phyloP scores from a whole-genome alignment of 2,113 vertebrate species.

The Cricetomys ansorgei region DNA sequence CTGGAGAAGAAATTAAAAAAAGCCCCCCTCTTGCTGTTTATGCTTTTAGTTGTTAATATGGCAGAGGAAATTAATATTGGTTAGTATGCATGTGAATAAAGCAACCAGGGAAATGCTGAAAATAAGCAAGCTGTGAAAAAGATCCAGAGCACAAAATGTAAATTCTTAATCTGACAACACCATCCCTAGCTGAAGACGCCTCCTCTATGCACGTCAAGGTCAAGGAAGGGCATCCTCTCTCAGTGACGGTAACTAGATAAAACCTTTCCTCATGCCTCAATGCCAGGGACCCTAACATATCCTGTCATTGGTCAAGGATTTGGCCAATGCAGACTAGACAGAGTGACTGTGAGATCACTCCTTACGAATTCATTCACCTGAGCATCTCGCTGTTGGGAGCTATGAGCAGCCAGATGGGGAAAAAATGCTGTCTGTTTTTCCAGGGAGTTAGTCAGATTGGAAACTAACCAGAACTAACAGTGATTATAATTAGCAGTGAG shows the following conservation, averaged over 20 bases:
- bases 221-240: not conserved
- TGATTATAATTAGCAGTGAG: slow-evolving; percentile 28
- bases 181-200: not conserved
- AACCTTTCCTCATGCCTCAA: not conserved
- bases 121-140: not conserved
- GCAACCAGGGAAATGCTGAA: not conserved
- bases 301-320: not conserved
- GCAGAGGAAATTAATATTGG: slow-evolving; percentile 13
- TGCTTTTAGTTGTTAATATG: not conserved
- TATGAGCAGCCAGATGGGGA: not conserved
- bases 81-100: not conserved
- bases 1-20: not conserved
- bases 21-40: not conserved
- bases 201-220: not conserved
- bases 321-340: not conserved
- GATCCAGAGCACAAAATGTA: not conserved
- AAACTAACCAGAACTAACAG: slow-evolving; percentile 12
- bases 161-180: not conserved
- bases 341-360: not conserved
- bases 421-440: not conserved
- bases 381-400: not conserved
- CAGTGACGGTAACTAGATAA: not conserved
- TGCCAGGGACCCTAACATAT: not conserved
- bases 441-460: not conserved
- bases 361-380: not conserved